Evolutionary conservation across 64 coral and sea anemone genomes (phyloP).

Genomic region (Montipora sp.): DNA sequence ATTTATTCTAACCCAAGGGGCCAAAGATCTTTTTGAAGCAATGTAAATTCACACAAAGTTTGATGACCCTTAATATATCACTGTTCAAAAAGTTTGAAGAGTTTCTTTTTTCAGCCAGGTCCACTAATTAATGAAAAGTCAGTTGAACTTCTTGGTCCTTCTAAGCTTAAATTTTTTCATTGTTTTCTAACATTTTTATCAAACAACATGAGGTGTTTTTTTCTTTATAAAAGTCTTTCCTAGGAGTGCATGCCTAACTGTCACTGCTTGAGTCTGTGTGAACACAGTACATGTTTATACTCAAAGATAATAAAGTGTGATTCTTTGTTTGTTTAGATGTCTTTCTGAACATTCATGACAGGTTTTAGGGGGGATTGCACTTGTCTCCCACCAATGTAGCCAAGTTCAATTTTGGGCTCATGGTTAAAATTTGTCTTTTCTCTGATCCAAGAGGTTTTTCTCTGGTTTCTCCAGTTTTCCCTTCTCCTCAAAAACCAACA

Average conservation of each 20-base stretch:
- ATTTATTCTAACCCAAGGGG: background rate
- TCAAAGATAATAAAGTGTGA: background rate
- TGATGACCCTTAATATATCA: background rate
- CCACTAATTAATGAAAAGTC: background rate
- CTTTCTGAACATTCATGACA: no score
- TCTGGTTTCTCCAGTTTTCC: no score
- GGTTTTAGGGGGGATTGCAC: no score
- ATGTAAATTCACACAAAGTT: background rate
- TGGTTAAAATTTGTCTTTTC: no score
- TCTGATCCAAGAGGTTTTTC: no score
- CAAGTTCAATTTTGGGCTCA: no score
- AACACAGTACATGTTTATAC: background rate
- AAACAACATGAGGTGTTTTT: background rate
- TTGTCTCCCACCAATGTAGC: no score
- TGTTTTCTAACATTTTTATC: background rate
- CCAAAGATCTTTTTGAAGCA: background rate
- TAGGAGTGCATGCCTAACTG: no score
- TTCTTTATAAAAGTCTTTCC: no score
- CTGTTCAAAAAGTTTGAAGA: background rate
- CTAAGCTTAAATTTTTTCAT: background rate
- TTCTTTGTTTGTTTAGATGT: background rate
- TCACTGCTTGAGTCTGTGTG: background rate
- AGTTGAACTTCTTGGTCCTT: background rate
- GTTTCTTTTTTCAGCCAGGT: background rate
- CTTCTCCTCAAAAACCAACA: no score